These are phyloP conservation scores for Phortica magna DNA, from an alignment of 2,888 invertebrate species.

Conservation along the genomic window DNA sequence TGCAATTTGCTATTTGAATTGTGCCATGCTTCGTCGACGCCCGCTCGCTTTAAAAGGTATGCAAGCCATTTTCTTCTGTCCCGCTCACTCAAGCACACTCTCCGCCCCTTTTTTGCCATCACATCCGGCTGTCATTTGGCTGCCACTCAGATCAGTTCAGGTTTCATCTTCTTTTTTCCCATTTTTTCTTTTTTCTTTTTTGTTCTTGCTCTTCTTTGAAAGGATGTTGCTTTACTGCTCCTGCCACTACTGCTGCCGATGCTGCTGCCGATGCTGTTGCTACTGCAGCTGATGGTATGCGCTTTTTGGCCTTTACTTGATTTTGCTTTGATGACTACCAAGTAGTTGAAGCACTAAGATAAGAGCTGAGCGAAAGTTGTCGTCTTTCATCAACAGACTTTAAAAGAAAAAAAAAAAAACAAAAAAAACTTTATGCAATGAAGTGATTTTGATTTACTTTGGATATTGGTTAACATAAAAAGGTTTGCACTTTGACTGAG, in stretches of 20 bases:
- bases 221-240: not conserved
- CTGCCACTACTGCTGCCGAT: not conserved
- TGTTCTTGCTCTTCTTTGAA: not conserved
- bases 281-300: slow-evolving; percentile 1
- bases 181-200: not conserved
- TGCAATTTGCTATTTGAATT: slow-evolving; percentile 25
- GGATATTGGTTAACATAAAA: too few species aligned
- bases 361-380: slow-evolving; percentile 3
- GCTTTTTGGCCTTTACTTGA: not conserved
- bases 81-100: too few species aligned
- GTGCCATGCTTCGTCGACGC: not conserved
- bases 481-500: too few species aligned
- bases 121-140: too few species aligned
- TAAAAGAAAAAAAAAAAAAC: too few species aligned
- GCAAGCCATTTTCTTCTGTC: not conserved
- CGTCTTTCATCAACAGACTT: not conserved
- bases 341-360: slow-evolving; percentile 19
- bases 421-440: too few species aligned
- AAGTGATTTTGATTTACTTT: too few species aligned
- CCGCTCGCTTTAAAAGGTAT: slow-evolving; percentile 19
- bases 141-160: too few species aligned
- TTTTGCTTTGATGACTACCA: slow-evolving; percentile 6
- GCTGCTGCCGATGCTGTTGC: not conserved
- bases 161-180: too few species aligned
- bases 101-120: too few species aligned